These are phyloP conservation scores for Gastrophryne carolinensis DNA, from an alignment of 2,797 vertebrate species.

Conservation along the genomic window DNA sequence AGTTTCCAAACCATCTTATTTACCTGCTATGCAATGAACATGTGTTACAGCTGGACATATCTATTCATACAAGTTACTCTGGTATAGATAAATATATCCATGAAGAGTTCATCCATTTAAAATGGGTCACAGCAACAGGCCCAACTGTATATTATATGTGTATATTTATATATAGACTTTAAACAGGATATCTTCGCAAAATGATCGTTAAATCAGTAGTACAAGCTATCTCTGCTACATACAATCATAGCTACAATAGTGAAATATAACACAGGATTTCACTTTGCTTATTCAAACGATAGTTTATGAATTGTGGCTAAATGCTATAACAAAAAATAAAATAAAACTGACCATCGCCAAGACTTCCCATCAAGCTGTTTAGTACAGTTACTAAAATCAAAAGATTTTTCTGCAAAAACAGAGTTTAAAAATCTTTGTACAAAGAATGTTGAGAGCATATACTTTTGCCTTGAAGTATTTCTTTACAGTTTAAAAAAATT, in stretches of 20 bases:
- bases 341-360: conserved; percentile 60
- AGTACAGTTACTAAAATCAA: conserved; percentile 14
- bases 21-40: conserved; percentile 76
- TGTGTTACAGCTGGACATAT: conserved; percentile 71
- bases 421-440: conserved; percentile 8
- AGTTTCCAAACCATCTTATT: conserved; percentile 73
- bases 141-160: conserved; percentile 66
- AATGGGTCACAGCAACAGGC: conserved; percentile 81
- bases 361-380: conserved; percentile 68
- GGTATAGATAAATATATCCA: conserved; percentile 59
- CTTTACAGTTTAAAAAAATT: neutral
- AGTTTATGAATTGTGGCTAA: conserved; percentile 75
- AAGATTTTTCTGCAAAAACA: conserved; percentile 22
- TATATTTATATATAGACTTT: conserved; percentile 60
- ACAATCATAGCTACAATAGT: conserved; percentile 79
- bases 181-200: conserved; percentile 79
- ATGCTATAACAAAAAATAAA: conserved; percentile 54
- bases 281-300: conserved; percentile 80
- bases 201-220: conserved; percentile 89
- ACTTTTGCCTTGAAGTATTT: neutral
- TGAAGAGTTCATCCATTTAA: conserved; percentile 71
- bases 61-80: conserved; percentile 60
- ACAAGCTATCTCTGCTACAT: conserved; percentile 88
- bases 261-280: conserved; percentile 84
- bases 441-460: conserved; percentile 28